A percentile compares a stretch with the other conserved stretches of the same genome.
Conservation (phyloP, 1,140 invertebrate species). For the Eubasilissa regina region DNA sequence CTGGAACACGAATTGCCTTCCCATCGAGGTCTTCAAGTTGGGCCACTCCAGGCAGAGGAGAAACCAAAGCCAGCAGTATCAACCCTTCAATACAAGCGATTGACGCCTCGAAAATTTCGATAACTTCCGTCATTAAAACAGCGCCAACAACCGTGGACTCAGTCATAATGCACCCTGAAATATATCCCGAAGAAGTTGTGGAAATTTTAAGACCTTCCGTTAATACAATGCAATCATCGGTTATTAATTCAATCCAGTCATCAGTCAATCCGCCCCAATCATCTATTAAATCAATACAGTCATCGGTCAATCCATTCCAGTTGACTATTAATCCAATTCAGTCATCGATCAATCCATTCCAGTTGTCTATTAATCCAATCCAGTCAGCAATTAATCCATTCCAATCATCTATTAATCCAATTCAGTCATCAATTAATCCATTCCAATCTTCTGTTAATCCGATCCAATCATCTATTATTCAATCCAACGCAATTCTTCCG, state of each 20-base stretch:
- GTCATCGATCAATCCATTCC: too few species aligned
- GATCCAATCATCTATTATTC: background rate
- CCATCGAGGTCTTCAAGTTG: conserved; percentile 53
- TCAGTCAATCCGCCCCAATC: too few species aligned
- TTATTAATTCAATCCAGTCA: too few species aligned
- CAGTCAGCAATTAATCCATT: too few species aligned
- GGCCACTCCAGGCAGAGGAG: conserved; percentile 51
- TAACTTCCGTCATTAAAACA: conserved; percentile 43
- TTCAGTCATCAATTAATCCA: too few species aligned
- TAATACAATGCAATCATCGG: too few species aligned
- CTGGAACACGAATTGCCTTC: conserved; percentile 53
- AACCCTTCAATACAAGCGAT: conserved; percentile 41
- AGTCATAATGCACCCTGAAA: conserved; percentile 58
- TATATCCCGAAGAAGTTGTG: conserved; percentile 57
- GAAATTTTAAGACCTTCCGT: conserved; percentile 26
- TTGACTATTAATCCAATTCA: too few species aligned
- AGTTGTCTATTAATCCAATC: too few species aligned
- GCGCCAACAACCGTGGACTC: conserved; percentile 50
- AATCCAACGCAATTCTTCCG: conserved; percentile 44
- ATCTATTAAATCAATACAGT: too few species aligned
- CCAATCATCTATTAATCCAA: too few species aligned
- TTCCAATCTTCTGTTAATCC: too few species aligned
- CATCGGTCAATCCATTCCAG: too few species aligned
- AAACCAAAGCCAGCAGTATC: conserved; percentile 42
- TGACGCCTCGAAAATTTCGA: conserved; percentile 25